phyloP scores from a whole-genome alignment of 2,113 vertebrate species.

The Rhinopithecus roxellana region DNA sequence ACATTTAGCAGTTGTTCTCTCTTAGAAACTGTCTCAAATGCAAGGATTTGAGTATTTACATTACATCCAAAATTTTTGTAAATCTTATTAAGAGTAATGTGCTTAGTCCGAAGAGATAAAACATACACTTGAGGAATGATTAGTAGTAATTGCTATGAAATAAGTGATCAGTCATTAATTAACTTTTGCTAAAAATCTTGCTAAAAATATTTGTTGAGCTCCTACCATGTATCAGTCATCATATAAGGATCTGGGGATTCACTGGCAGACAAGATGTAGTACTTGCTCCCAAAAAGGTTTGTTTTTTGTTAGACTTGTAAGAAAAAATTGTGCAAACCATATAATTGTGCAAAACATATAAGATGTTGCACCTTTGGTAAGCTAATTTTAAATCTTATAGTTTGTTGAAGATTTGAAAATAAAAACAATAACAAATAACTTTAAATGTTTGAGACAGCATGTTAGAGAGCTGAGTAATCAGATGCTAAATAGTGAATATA shows the following conservation, averaged over 20 bases:
- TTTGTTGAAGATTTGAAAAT: constrained; percentile 1
- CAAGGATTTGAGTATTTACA: constrained; percentile 40
- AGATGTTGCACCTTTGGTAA: constrained; percentile 7
- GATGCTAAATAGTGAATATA: background rate
- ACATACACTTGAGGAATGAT: constrained; percentile 10
- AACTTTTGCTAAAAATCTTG: constrained; percentile 5
- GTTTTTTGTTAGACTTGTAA: background rate
- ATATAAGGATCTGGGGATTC: background rate
- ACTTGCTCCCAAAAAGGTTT: background rate
- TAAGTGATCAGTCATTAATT: constrained; percentile 29
- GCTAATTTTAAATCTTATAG: background rate
- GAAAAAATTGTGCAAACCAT: background rate
- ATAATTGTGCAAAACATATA: background rate
- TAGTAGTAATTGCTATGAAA: background rate
- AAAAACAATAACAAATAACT: background rate
- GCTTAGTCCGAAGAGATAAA: constrained; percentile 51
- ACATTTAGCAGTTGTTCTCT: background rate
- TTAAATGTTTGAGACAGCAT: background rate
- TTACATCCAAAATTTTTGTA: background rate
- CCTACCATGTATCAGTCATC: background rate
- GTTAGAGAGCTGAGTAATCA: background rate
- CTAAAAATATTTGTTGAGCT: constrained; percentile 10
- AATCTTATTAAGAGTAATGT: constrained; percentile 6
- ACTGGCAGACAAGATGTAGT: background rate
- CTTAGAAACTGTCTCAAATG: constrained; percentile 14